phyloP scores from a whole-genome alignment of 37 sponge, comb jelly and placozoan genomes.

The Trichoplax adhaerens region DNA sequence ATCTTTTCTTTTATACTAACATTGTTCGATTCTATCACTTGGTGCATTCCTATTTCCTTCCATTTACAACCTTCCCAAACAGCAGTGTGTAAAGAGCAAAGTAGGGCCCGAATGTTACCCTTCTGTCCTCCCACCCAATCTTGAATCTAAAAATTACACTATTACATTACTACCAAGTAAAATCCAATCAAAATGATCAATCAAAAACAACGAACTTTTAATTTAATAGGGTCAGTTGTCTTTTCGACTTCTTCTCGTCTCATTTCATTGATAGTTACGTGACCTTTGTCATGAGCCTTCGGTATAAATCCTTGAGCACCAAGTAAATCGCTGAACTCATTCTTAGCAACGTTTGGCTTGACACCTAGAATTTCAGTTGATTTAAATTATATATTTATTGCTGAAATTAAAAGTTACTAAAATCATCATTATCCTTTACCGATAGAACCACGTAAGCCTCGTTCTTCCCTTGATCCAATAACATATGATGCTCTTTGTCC shows the following conservation, averaged over 20 bases:
- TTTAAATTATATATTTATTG: neutral
- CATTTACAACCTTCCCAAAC: slow-evolving; percentile 85
- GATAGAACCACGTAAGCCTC: slow-evolving; percentile 4
- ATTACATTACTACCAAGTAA: neutral
- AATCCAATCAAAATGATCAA: neutral
- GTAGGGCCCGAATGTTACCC: slow-evolving; percentile 78
- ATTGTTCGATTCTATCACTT: slow-evolving; percentile 64
- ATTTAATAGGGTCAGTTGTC: slow-evolving; percentile 45
- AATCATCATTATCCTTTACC: neutral
- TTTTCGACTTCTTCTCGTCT: slow-evolving; percentile 31
- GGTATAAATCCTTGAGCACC: slow-evolving; percentile 21
- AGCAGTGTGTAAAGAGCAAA: slow-evolving; percentile 65
- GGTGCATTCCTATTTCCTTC: slow-evolving; percentile 71
- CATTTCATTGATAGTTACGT: slow-evolving; percentile 51
- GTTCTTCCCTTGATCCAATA: slow-evolving; percentile 21
- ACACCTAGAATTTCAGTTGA: slow-evolving; percentile 9
- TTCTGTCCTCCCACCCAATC: slow-evolving; percentile 73
- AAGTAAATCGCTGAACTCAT: slow-evolving; percentile 56
- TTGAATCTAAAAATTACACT: slow-evolving; percentile 37
- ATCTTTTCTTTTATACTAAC: slow-evolving; percentile 10
- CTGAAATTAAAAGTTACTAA: neutral
- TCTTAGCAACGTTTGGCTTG: slow-evolving; percentile 7
- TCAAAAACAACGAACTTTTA: slow-evolving; percentile 17
- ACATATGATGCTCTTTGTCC: slow-evolving; percentile 11
- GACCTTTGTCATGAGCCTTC: slow-evolving; percentile 3